phyloP scores from a whole-genome alignment of 2,797 vertebrate genomes.

The Saxicola maurus region DNA sequence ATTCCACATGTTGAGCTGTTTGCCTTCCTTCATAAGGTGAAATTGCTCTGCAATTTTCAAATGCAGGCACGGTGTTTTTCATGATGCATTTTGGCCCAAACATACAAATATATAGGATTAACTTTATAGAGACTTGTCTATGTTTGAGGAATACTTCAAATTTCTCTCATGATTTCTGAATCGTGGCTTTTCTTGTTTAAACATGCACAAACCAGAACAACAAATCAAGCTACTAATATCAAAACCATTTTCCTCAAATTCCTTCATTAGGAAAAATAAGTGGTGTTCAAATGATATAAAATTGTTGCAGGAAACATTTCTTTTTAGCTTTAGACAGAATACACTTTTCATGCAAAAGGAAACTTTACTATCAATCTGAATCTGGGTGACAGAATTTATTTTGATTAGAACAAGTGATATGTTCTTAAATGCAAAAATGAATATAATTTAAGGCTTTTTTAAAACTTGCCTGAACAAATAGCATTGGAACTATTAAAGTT shows the following conservation, averaged over 20 bases:
- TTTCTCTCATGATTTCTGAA: not conserved
- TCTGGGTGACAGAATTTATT: not conserved
- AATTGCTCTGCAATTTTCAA: not conserved
- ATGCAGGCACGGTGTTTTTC: not conserved
- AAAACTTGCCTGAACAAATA: not conserved
- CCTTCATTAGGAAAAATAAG: not conserved
- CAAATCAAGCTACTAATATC: not conserved
- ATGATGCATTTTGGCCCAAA: not conserved
- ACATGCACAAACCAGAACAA: not conserved
- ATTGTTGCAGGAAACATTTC: not conserved
- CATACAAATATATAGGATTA: not conserved
- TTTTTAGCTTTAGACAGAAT: not conserved
- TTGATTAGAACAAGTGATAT: not conserved
- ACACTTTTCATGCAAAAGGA: not conserved
- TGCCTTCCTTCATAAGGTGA: fast-evolving
- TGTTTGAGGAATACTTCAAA: not conserved
- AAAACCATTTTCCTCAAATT: fast-evolving
- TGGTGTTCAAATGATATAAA: not conserved
- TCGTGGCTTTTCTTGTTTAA: not conserved
- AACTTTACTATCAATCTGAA: not conserved
- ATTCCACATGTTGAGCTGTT: not conserved
- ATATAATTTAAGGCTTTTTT: not conserved
- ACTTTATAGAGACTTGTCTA: not conserved
- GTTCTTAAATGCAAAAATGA: fast-evolving
- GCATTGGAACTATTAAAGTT: not conserved